These are phyloP conservation scores for Columbina picui DNA, from an alignment of 2,113 vertebrate genomes.

Conservation along the genomic window DNA sequence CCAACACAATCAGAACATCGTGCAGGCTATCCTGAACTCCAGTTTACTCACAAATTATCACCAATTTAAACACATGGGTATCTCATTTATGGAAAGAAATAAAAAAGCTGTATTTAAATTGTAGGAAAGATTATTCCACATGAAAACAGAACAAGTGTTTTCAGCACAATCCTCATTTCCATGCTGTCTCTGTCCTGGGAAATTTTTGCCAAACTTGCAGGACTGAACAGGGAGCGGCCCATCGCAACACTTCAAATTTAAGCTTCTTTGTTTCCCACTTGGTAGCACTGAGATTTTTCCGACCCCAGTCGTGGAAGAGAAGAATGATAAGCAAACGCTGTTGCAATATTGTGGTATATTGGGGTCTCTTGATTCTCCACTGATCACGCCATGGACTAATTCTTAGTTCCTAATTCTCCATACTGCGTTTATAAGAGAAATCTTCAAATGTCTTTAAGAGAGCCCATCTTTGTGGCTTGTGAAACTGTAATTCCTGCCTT, in stretches of 20 bases:
- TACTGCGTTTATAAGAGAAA: background rate
- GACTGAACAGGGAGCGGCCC: background rate
- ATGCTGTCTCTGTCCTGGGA: background rate
- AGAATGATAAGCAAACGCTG: background rate
- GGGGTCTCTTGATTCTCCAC: background rate
- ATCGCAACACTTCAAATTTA: background rate
- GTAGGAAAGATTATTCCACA: background rate
- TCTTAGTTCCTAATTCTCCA: background rate
- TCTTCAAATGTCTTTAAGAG: background rate
- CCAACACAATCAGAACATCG: background rate
- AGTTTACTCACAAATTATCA: background rate
- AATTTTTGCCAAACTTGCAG: background rate
- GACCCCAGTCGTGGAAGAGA: fast-evolving
- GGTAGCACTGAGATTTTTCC: background rate
- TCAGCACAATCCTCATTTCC: background rate
- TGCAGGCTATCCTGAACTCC: background rate
- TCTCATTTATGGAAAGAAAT: background rate
- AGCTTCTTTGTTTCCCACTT: background rate
- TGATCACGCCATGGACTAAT: background rate
- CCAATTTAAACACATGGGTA: background rate
- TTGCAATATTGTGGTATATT: background rate
- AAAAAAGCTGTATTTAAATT: background rate
- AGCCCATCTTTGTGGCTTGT: background rate
- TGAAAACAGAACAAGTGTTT: background rate
- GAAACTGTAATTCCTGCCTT: background rate